Conservation (phyloP, 2,113 vertebrate genomes). For the Castor canadensis region DNA sequence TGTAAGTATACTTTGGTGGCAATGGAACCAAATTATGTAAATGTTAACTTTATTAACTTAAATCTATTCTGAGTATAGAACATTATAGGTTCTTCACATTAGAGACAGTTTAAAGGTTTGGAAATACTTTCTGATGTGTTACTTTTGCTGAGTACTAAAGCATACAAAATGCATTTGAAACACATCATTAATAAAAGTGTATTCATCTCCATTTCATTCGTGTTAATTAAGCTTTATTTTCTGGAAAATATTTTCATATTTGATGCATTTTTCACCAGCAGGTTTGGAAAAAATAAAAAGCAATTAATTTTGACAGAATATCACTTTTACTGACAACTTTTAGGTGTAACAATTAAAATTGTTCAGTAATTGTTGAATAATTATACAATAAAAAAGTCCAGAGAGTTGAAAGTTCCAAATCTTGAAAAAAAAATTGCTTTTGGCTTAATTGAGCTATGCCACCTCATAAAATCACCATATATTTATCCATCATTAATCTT, state of each 20-base stretch:
- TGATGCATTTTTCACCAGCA: constrained; percentile 34
- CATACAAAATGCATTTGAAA: constrained; percentile 59
- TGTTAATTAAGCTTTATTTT: constrained; percentile 77
- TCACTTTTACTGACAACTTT: constrained; percentile 57
- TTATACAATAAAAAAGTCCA: constrained; percentile 2
- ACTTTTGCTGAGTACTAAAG: constrained; percentile 70
- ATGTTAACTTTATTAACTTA: constrained; percentile 80
- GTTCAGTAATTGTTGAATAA: constrained; percentile 14
- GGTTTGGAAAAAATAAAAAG: constrained; percentile 11
- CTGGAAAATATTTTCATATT: constrained; percentile 67
- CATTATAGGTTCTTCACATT: constrained; percentile 81
- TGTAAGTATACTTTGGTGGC: constrained; percentile 76
- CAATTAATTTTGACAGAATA: constrained; percentile 32
- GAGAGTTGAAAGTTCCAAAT: constrained; percentile 31
- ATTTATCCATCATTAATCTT: background rate
- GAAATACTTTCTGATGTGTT: constrained; percentile 61
- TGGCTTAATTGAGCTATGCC: background rate
- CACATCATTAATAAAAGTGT: constrained; percentile 53
- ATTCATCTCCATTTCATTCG: constrained; percentile 65
- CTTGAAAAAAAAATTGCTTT: background rate
- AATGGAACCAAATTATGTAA: constrained; percentile 76
- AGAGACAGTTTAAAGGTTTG: constrained; percentile 78
- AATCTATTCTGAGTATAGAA: constrained; percentile 79
- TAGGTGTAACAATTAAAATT: constrained; percentile 22
- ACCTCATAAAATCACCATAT: background rate